phyloP scores from a whole-genome alignment of 2,113 vertebrate species.

The Lota lota region DNA sequence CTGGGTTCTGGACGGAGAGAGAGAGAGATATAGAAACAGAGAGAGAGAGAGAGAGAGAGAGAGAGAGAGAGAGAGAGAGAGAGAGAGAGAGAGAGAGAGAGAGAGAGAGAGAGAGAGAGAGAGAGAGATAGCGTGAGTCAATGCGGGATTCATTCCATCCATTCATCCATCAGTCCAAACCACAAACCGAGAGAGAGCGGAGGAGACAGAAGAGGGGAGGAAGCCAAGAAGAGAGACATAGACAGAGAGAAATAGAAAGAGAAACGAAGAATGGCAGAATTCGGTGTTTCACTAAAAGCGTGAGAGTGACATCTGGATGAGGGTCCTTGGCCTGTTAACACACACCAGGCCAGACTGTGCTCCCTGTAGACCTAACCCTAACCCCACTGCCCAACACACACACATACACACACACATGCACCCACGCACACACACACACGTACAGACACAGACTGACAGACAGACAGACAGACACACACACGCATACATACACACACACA shows the following conservation, averaged over 20 bases:
- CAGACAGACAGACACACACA: background rate
- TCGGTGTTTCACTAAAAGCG: constrained; percentile 35
- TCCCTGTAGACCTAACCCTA: constrained; percentile 8
- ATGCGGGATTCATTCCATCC: constrained; percentile 70
- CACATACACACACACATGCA: background rate
- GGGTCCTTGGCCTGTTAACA: constrained; percentile 44
- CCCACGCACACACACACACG: background rate
- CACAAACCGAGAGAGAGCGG: constrained; percentile 72
- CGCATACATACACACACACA: constrained; percentile 33
- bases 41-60: constrained; percentile 60
- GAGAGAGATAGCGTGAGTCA: constrained; percentile 70
- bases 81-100: constrained; percentile 65
- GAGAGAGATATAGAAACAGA: no score
- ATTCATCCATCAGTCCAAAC: constrained; percentile 68
- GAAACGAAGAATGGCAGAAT: constrained; percentile 4
- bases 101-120: constrained; percentile 59
- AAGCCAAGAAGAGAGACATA: constrained; percentile 3
- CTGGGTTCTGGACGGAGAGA: constrained; percentile 87
- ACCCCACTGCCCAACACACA: constrained; percentile 17
- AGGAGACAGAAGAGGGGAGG: constrained; percentile 34
- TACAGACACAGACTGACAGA: constrained; percentile 19
- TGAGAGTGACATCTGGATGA: constrained; percentile 62
- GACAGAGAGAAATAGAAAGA: constrained; percentile 13
- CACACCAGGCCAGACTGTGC: constrained; percentile 27
- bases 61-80: constrained; percentile 70